Percentiles rank a stretch among this genome's conserved stretches.
Evolutionary conservation across 1,140 invertebrate species (phyloP).

Genomic region (Leptinotarsa texana): DNA sequence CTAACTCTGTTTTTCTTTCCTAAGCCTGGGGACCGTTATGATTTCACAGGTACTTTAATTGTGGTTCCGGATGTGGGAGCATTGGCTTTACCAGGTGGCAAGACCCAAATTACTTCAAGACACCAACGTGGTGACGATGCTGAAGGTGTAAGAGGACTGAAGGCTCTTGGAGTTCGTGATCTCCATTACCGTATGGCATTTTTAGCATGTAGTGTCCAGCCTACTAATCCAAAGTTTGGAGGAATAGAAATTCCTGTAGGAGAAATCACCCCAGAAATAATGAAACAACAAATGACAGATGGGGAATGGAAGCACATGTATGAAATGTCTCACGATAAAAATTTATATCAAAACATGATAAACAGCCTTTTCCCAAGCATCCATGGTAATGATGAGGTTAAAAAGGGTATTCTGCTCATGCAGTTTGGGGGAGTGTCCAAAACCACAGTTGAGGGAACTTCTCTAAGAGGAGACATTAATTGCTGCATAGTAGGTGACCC

Average conservation of each 20-base stretch:
- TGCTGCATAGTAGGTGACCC: conserved; percentile 98
- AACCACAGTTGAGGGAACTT: conserved; percentile 86
- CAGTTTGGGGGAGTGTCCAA: conserved; percentile 97
- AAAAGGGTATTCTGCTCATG: conserved; percentile 93
- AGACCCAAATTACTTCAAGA: conserved; percentile 78
- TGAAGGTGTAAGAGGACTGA: conserved; percentile 87
- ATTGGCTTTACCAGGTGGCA: conserved; percentile 82
- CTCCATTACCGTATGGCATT: conserved; percentile 95
- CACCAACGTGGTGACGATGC: conserved; percentile 73
- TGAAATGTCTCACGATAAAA: conserved; percentile 93
- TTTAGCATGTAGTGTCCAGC: conserved; percentile 88
- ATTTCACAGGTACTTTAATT: conserved; percentile 96
- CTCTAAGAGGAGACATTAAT: conserved; percentile 95
- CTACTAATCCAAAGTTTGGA: conserved; percentile 84
- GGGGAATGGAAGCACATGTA: conserved; percentile 95
- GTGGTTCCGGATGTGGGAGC: conserved; percentile 95
- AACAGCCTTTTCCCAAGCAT: conserved; percentile 94
- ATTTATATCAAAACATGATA: conserved; percentile 91
- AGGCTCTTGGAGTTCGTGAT: conserved; percentile 91
- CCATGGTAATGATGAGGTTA: conserved; percentile 98
- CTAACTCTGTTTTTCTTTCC: conserved; percentile 5
- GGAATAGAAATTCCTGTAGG: conserved; percentile 76
- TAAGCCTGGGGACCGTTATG: conserved; percentile 78
- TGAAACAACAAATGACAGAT: conserved; percentile 93
- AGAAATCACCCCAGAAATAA: conserved; percentile 84